Evolutionary conservation across 1,140 invertebrate species (phyloP), one percentile per base, ranked within the genome.

Genomic region (Drosophila orosa): DNA sequence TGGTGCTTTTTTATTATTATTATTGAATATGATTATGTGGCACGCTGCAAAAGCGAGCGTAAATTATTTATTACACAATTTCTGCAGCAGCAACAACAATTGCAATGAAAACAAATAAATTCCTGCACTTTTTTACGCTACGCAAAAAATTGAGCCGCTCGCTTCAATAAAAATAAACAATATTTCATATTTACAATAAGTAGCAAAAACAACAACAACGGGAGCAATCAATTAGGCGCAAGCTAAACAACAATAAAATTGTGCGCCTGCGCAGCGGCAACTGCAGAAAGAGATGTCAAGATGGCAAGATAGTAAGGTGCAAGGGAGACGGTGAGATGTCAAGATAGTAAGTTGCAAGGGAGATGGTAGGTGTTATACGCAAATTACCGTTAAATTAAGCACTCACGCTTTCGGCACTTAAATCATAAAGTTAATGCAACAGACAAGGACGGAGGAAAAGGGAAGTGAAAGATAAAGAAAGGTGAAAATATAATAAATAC

Each of bases 21-120:
- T 89, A 84, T 87, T 87, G 84, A 89, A 87, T 89, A 87, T 87
- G 84, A 87, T 89, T 87, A 89, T 83, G 80, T 89, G 83, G 83
- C 83, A 86, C 83, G 83, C 83, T 86, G 83, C 83, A 82, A 87
- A 87, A 83, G 79, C 71, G 66, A 83, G 83, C 83, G 71, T 82
- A 87, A 82, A 87, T 87, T 86, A 86, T 86, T 86, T 86, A 86
- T 86, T 86, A 83, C 83, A 86, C 82, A 86, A 86, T 82, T 87
- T 73, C 60, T 61, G 67, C 74, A 57, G 27, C 56, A 60, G 13
- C 57, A 52, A 13, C 48, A 52, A 52, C 56, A 78, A 44, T 55
- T 67, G 52, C 67, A 79, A 66, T 60, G 63, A 80, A 68, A 81
- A 63, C 69, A 81, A 71, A 76, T 82, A 83, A 87, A 78, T 78